Conservation (phyloP, 2,113 vertebrate species). For the Galbula dea region DNA sequence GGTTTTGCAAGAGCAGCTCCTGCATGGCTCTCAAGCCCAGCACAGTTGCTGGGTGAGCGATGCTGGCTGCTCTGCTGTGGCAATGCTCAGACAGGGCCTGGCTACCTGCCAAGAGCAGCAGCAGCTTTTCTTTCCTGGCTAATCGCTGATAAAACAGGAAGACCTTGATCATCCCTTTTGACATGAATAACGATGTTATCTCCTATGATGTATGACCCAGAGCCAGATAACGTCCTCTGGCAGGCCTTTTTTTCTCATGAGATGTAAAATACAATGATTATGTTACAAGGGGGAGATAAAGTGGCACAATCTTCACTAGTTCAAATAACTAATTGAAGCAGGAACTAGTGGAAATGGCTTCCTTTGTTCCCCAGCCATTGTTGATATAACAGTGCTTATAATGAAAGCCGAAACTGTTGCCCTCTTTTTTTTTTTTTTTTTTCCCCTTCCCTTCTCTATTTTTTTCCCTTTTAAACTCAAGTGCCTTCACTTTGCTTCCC, state of each 20-base stretch:
- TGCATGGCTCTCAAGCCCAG: background rate
- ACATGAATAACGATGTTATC: conserved; percentile 76
- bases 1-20: background rate
- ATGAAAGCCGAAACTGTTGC: conserved; percentile 62
- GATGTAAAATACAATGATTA: conserved; percentile 76
- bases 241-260: conserved; percentile 67
- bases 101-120: conserved; percentile 58
- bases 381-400: conserved; percentile 64
- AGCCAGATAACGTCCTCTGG: conserved; percentile 72
- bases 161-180: conserved; percentile 76
- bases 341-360: conserved; percentile 68
- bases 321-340: conserved; percentile 75
- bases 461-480: conserved; percentile 26
- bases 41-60: background rate
- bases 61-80: background rate
- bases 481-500: background rate
- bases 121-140: conserved; percentile 66
- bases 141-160: conserved; percentile 76
- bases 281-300: conserved; percentile 69
- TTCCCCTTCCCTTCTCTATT: background rate
- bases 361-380: conserved; percentile 69
- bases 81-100: conserved; percentile 21
- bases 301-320: conserved; percentile 67
- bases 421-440: background rate
- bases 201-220: conserved; percentile 73